Conservation (phyloP, 2,888 invertebrate genomes). For the Rhorus exstirpatorius region DNA sequence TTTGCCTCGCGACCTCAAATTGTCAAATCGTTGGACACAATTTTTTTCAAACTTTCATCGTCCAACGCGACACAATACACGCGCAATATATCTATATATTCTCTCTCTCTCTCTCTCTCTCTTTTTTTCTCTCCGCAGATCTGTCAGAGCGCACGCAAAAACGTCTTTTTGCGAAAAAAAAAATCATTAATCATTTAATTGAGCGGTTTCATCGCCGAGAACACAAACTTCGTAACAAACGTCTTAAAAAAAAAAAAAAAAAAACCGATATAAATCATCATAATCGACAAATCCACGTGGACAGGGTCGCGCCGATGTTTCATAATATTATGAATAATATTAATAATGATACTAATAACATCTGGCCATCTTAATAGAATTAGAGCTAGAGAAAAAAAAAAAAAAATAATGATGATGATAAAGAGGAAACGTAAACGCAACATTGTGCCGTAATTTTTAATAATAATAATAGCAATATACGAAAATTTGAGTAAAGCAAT, state of each 20-base stretch:
- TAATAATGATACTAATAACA: slow-evolving; percentile 65
- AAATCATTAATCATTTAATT: slow-evolving; percentile 57
- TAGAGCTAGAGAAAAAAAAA: slow-evolving; percentile 59
- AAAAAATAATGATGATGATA: too few relatives aligned
- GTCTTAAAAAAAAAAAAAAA: slow-evolving; percentile 12
- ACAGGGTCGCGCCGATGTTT: slow-evolving; percentile 49
- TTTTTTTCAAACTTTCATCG: slow-evolving; percentile 15
- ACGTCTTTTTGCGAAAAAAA: neutral
- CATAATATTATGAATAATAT: slow-evolving; percentile 42
- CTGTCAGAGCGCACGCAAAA: slow-evolving; percentile 10
- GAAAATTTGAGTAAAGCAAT: slow-evolving; percentile 73
- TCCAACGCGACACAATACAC: slow-evolving; percentile 12
- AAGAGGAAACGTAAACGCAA: slow-evolving; percentile 70
- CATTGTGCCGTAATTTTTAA: slow-evolving; percentile 57
- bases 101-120: slow-evolving; percentile 7
- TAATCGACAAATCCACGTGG: slow-evolving; percentile 40
- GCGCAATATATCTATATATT: neutral
- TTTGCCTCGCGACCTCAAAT: too few relatives aligned
- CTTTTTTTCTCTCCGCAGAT: neutral
- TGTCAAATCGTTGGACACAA: slow-evolving; percentile 23
- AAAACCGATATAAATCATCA: slow-evolving; percentile 5
- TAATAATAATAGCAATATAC: slow-evolving; percentile 68
- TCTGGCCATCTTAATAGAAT: slow-evolving; percentile 67
- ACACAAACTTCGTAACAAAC: slow-evolving; percentile 56
- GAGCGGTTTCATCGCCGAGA: slow-evolving; percentile 59